Conservation (phyloP, 2,113 vertebrate species). For the Hepsetus odoe region DNA sequence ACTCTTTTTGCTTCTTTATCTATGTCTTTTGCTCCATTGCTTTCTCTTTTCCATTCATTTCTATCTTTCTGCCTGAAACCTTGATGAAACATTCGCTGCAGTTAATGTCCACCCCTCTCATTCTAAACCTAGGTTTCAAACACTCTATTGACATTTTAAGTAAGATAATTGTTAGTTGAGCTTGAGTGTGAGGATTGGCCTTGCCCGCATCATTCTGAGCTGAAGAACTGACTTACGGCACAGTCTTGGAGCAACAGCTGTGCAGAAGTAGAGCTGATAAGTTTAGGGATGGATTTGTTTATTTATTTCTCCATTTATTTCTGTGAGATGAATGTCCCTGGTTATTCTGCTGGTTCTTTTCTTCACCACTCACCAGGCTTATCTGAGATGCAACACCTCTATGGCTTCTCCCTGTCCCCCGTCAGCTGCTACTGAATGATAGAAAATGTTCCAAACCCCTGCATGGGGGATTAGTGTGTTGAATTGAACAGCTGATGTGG, state of each 20-base stretch:
- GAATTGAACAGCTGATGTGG: constrained; percentile 32
- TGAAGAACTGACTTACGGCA: background rate
- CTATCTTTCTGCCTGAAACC: background rate
- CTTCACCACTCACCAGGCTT: constrained; percentile 2
- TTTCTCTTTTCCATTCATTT: constrained; percentile 25
- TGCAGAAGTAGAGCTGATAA: background rate
- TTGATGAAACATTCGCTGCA: background rate
- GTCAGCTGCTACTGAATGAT: background rate
- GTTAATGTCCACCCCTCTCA: background rate
- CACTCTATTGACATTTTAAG: constrained; percentile 13
- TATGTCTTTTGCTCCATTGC: background rate
- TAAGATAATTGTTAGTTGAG: constrained; percentile 10
- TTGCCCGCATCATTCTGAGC: background rate
- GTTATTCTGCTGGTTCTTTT: background rate
- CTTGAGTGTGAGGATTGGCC: background rate
- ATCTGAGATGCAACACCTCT: constrained; percentile 24
- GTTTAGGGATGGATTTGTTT: background rate
- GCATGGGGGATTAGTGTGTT: constrained; percentile 31
- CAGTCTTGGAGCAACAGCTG: background rate
- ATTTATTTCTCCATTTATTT: constrained; percentile 6
- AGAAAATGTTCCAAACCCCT: background rate
- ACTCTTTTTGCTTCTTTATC: constrained; percentile 27
- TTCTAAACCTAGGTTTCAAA: background rate
- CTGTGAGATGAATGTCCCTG: background rate
- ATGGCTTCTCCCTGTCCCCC: background rate